Evolutionary conservation across 2,113 vertebrate genomes (phyloP).

Genomic region (Lepisosteus oculatus): DNA sequence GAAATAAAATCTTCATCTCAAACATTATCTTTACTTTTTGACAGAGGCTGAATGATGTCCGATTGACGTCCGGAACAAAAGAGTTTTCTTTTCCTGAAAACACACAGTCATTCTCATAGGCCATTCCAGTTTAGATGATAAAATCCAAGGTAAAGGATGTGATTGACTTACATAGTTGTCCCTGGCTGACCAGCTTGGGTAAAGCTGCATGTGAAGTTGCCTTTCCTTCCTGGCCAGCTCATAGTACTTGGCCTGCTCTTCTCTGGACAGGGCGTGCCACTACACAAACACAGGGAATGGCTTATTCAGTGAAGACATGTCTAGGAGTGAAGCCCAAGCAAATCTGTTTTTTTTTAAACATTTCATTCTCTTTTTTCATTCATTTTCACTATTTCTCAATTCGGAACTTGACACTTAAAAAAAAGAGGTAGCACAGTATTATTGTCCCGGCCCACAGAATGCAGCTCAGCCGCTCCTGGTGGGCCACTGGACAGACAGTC

Average conservation of each 20-base stretch:
- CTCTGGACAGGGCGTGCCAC: slow-evolving; percentile 96
- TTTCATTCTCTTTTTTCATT: neutral
- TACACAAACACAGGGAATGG: slow-evolving; percentile 43
- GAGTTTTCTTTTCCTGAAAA: too few species aligned
- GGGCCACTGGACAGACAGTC: too few species aligned
- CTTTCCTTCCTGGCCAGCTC: slow-evolving; percentile 95
- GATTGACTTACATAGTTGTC: slow-evolving; percentile 90
- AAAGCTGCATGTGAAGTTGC: slow-evolving; percentile 98
- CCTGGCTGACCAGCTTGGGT: slow-evolving; percentile 95
- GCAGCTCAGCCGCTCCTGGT: neutral
- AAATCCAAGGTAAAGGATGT: neutral
- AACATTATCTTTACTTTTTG: too few species aligned
- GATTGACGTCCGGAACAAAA: too few species aligned
- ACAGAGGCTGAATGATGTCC: too few species aligned
- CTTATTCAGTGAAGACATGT: too few species aligned
- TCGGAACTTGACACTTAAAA: too few species aligned
- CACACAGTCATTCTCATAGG: too few species aligned
- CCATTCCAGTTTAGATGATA: too few species aligned
- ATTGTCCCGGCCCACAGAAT: neutral
- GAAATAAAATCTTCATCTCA: too few species aligned
- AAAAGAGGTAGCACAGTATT: too few species aligned
- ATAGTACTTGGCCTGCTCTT: slow-evolving; percentile 98
- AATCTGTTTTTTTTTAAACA: neutral
- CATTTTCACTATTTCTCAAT: neutral
- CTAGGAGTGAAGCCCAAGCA: too few species aligned